phyloP scores from a whole-genome alignment of 2,888 invertebrate species.

The Maniola hyperantus region DNA sequence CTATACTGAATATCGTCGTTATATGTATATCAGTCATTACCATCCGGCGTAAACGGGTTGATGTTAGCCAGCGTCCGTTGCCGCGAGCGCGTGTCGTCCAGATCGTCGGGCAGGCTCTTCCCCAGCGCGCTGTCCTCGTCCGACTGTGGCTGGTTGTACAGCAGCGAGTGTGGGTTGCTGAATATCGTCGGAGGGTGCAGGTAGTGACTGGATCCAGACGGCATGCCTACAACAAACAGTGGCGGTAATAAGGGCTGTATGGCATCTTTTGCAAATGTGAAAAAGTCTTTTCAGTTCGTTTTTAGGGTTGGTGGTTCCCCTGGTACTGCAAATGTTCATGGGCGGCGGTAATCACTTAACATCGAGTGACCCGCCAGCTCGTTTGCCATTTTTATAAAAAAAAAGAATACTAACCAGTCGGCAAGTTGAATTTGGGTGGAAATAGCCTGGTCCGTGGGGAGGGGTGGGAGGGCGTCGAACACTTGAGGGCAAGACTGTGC shows the following conservation, averaged over 20 bases:
- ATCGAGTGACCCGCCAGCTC: no score
- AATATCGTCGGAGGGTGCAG: slow-evolving; percentile 55
- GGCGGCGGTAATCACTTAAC: no score
- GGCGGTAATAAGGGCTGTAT: not conserved
- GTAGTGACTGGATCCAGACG: slow-evolving; percentile 71
- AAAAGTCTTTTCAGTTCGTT: no score
- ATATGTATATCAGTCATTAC: no score
- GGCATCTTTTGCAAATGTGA: no score
- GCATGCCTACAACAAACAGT: slow-evolving; percentile 55
- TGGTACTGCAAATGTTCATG: no score
- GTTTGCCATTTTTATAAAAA: no score
- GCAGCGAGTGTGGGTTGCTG: slow-evolving; percentile 46
- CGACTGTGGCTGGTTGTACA: slow-evolving; percentile 55
- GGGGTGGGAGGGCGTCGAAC: slow-evolving; percentile 82
- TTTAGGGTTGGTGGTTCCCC: no score
- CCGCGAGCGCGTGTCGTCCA: slow-evolving; percentile 53
- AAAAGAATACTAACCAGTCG: slow-evolving; percentile 54
- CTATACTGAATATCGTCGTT: no score
- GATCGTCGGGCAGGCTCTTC: slow-evolving; percentile 68
- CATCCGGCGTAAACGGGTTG: slow-evolving; percentile 93
- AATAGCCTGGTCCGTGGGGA: slow-evolving; percentile 80
- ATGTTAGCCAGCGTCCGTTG: slow-evolving; percentile 86
- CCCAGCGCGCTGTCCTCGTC: slow-evolving; percentile 73
- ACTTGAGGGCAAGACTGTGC: slow-evolving; percentile 89
- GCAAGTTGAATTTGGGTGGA: slow-evolving; percentile 62